Percentiles rank a stretch among this genome's conserved stretches.
These are phyloP conservation scores for Acrossocheilus fasciatus DNA, from an alignment of 2,797 vertebrate genomes.

Conservation along the genomic window DNA sequence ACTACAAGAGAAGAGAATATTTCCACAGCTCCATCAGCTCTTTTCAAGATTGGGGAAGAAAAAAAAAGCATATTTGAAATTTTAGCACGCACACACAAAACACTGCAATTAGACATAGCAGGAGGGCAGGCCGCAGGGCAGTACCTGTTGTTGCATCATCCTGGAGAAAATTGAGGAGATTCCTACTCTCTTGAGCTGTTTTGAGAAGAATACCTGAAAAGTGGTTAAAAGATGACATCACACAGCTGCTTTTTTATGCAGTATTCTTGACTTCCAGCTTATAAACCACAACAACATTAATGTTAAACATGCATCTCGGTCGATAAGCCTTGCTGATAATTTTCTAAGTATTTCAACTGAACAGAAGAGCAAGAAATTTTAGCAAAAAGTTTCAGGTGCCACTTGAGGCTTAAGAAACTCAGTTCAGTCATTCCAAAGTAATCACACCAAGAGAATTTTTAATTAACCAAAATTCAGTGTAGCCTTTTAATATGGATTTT, in stretches of 20 bases:
- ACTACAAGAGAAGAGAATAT: neutral
- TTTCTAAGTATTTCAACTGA: neutral
- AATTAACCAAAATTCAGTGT: neutral
- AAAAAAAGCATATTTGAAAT: neutral
- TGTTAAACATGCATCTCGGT: neutral
- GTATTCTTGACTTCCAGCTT: neutral
- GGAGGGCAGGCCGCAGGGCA: neutral
- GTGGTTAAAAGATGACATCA: neutral
- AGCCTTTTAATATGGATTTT: neutral
- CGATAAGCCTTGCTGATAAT: neutral
- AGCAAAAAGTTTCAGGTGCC: neutral
- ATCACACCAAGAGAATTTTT: neutral
- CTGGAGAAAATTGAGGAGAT: neutral
- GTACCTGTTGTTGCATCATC: neutral
- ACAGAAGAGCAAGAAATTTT: neutral
- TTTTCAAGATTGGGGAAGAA: neutral
- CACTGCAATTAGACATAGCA: neutral
- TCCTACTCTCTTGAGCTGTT: neutral
- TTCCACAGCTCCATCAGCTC: neutral
- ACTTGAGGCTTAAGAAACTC: neutral
- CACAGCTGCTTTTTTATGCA: neutral
- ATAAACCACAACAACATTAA: neutral
- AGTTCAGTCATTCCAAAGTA: neutral
- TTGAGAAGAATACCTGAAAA: neutral
- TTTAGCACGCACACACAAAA: neutral